Percentiles rank a stretch among this genome's conserved stretches.
phyloP scores from a whole-genome alignment of 2,888 invertebrate species.

The Eristalinus sepulchralis region DNA sequence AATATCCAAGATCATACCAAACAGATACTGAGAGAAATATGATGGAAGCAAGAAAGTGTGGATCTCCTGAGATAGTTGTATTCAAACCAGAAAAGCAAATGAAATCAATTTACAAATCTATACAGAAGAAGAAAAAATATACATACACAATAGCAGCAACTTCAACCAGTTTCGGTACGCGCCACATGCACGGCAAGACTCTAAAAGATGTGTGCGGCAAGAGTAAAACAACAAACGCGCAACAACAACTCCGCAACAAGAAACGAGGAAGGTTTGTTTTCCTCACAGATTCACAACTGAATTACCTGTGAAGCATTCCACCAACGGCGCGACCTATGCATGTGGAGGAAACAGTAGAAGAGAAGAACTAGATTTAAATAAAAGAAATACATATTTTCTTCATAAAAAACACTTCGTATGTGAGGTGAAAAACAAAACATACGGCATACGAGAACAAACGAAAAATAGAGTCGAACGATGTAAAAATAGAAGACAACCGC shows the following conservation, averaged over 20 bases:
- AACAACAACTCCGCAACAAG: background rate
- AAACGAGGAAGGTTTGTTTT: constrained; percentile 17
- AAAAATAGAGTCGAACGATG: constrained; percentile 47
- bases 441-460: constrained; percentile 25
- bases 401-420: constrained; percentile 29
- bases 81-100: constrained; percentile 35
- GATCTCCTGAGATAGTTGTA: constrained; percentile 32
- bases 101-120: constrained; percentile 56
- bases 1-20: constrained; percentile 9
- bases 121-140: constrained; percentile 11
- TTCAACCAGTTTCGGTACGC: background rate
- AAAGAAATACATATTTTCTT: constrained; percentile 23
- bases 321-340: constrained; percentile 12
- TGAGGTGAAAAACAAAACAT: constrained; percentile 26
- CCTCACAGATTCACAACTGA: constrained; percentile 38
- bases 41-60: constrained; percentile 41
- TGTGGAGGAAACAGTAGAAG: constrained; percentile 12
- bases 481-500: constrained; percentile 68
- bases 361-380: constrained; percentile 29
- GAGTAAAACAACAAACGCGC: background rate
- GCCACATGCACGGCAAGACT: background rate
- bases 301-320: constrained; percentile 45
- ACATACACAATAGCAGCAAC: constrained; percentile 22
- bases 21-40: constrained; percentile 30
- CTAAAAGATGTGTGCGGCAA: constrained; percentile 6